These are phyloP conservation scores for Hipposideros larvatus DNA, from an alignment of 2,797 vertebrate genomes.

Conservation along the genomic window DNA sequence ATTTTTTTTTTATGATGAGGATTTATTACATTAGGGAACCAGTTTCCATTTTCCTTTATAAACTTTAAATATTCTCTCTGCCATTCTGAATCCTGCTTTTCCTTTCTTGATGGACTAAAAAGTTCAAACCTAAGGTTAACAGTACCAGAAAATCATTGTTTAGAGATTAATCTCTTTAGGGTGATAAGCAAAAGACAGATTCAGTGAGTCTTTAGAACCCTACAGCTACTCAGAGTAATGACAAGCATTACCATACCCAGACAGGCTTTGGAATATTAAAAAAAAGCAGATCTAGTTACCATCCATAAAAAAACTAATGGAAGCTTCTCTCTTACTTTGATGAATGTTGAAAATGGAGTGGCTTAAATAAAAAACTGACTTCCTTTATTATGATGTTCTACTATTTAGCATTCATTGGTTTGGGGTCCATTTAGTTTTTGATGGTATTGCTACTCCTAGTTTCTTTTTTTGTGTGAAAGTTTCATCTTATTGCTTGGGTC, in stretches of 20 bases:
- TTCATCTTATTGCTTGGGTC: slow-evolving; percentile 78
- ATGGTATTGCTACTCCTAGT: slow-evolving; percentile 58
- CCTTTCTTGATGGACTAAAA: slow-evolving; percentile 59
- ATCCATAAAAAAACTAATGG: slow-evolving; percentile 86
- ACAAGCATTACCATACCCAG: slow-evolving; percentile 81
- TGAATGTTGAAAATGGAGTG: slow-evolving; percentile 83
- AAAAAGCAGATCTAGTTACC: slow-evolving; percentile 83
- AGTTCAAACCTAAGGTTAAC: slow-evolving; percentile 83
- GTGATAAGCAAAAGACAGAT: slow-evolving; percentile 84
- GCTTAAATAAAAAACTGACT: slow-evolving; percentile 79
- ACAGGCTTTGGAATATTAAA: slow-evolving; percentile 82
- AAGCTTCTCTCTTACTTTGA: slow-evolving; percentile 82
- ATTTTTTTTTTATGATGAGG: neutral
- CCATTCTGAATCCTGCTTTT: slow-evolving; percentile 40
- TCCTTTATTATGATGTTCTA: slow-evolving; percentile 66
- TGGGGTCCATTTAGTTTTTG: slow-evolving; percentile 77
- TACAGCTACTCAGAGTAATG: slow-evolving; percentile 86
- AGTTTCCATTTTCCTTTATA: slow-evolving; percentile 71
- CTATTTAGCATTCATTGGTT: slow-evolving; percentile 83
- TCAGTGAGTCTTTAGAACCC: slow-evolving; percentile 81
- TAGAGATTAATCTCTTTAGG: slow-evolving; percentile 87
- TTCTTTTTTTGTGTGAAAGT: slow-evolving; percentile 67
- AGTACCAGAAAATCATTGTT: slow-evolving; percentile 84
- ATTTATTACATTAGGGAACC: slow-evolving; percentile 17
- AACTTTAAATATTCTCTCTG: slow-evolving; percentile 75